A percentile compares a stretch with the other conserved stretches of the same genome.
These are phyloP conservation scores for Eubucco bourcierii DNA, from an alignment of 2,113 vertebrate species.

Conservation along the genomic window DNA sequence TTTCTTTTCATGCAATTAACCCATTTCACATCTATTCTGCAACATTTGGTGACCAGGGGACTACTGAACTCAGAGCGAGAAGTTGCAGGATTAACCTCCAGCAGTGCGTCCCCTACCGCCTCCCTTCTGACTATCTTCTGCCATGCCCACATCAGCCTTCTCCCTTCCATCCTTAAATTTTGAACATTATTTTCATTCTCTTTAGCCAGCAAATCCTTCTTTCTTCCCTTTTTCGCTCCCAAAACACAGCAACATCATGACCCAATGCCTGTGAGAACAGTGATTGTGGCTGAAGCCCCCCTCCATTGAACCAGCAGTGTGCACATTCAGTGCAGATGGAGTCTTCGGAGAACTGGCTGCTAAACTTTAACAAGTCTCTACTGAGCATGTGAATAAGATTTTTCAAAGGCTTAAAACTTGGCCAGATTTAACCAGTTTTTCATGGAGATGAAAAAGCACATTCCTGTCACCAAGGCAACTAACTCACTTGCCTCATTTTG, in stretches of 20 bases:
- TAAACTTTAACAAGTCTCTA: not conserved
- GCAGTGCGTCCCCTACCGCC: not conserved
- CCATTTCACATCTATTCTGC: not conserved
- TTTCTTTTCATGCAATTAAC: not conserved
- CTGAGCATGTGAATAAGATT: not conserved
- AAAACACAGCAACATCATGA: not conserved
- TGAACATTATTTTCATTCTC: not conserved
- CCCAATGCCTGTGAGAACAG: not conserved
- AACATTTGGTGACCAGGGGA: not conserved
- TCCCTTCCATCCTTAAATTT: not conserved
- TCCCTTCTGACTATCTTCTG: accelerated
- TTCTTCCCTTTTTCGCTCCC: not conserved
- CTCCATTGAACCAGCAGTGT: not conserved
- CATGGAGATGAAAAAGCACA: conserved; percentile 17
- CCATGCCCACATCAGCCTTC: not conserved
- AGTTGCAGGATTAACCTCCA: not conserved
- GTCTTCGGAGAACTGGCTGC: conserved; percentile 5
- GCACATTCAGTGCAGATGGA: not conserved
- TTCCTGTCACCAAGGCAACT: conserved; percentile 25
- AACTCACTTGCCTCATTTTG: conserved; percentile 19
- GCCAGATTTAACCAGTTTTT: conserved; percentile 38
- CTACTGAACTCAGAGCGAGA: not conserved
- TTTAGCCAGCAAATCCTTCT: not conserved
- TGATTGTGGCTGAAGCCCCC: not conserved
- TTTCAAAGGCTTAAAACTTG: conserved; percentile 36